Percentiles rank a stretch among this genome's conserved stretches.
Evolutionary conservation across 2,888 invertebrate genomes (phyloP).

Genomic region (Argyra leucocephala): DNA sequence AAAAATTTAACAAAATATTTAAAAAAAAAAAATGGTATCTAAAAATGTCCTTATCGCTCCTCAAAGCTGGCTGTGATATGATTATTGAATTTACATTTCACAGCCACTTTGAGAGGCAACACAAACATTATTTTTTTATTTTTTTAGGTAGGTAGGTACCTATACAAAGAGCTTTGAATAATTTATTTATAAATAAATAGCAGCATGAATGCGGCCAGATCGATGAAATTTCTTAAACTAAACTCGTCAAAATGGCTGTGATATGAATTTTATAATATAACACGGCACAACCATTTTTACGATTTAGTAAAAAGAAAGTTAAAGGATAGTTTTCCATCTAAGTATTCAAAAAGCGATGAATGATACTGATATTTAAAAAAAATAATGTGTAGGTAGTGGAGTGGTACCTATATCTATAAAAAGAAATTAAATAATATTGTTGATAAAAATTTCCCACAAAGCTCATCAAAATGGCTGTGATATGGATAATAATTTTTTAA

Average conservation of each 20-base stretch:
- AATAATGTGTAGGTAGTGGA: not conserved
- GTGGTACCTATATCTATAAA: too few species aligned
- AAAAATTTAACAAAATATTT: slow-evolving; percentile 13
- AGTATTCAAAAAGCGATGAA: not conserved
- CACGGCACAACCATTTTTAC: slow-evolving; percentile 41
- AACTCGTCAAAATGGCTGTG: slow-evolving; percentile 46
- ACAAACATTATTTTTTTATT: slow-evolving; percentile 35
- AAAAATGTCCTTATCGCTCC: slow-evolving; percentile 56
- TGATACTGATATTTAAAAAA: not conserved
- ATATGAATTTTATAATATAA: slow-evolving; percentile 35
- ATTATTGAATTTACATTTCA: slow-evolving; percentile 56
- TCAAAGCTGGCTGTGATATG: slow-evolving; percentile 99
- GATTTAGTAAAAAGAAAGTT: slow-evolving; percentile 40
- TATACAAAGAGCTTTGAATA: too few species aligned
- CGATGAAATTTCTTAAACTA: slow-evolving; percentile 35
- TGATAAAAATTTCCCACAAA: slow-evolving; percentile 28
- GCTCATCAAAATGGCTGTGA: slow-evolving; percentile 46
- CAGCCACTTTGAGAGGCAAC: slow-evolving; percentile 81
- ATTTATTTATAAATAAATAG: too few species aligned
- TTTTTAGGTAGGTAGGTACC: too few species aligned
- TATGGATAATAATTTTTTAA: slow-evolving; percentile 33
- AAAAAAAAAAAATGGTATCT: slow-evolving; percentile 16
- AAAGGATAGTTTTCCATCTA: too few species aligned
- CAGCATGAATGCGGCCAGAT: too few species aligned
- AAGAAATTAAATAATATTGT: not conserved